Base-by-base conservation (phyloP, 2,113 vertebrate species). In the Sapajus apella region DNA sequence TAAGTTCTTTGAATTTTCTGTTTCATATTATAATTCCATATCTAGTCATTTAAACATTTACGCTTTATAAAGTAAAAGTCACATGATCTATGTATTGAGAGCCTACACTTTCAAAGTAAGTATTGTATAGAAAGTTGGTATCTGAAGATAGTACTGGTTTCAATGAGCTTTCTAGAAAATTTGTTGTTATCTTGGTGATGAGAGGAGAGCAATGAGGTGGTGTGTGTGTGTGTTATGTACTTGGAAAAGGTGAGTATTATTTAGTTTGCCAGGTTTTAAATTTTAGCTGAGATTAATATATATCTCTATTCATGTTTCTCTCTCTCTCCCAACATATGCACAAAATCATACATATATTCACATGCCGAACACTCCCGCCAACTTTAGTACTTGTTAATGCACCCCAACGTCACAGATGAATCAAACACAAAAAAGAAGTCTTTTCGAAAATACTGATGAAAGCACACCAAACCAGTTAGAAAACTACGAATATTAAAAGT, bases 11-110 rank as follows among this genome's bases (percentile, higher is more conserved):
- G 47, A 96, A 89, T 86, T 76, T 66, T 84, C 68, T 85, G 35
- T 82, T 88, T 64, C 80, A 93, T 88, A 50, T 70, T 92, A 6
- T 83, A 89, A 66, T 47, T 83, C 35, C 18, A 4, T 37, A 64
- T 64, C 18, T 91, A 61, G 25, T 83, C n/a, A 83, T 73, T 90
- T 83, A 96, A 96, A 87, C 21, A 84, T 87, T 93, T 87, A 90
- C 87, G 70, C 45, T 93, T 82, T 82, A 88, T 50, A 87, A 97
- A 91, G 68, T 52, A 52, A 52, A 52, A 52, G 52, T 52, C 16
- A 17, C 52, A 17, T 17, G 16, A 5, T 25, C 35, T 95, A 9
- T 8, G 4, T 21, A 80, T 25, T 43, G 27, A 70, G 27, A 76
- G 2, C 0, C 18, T 37, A 11, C 3, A 87, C 6, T 86, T 94